Base-by-base conservation (phyloP, 2,888 invertebrate genomes). In the Acleris cristana region DNA sequence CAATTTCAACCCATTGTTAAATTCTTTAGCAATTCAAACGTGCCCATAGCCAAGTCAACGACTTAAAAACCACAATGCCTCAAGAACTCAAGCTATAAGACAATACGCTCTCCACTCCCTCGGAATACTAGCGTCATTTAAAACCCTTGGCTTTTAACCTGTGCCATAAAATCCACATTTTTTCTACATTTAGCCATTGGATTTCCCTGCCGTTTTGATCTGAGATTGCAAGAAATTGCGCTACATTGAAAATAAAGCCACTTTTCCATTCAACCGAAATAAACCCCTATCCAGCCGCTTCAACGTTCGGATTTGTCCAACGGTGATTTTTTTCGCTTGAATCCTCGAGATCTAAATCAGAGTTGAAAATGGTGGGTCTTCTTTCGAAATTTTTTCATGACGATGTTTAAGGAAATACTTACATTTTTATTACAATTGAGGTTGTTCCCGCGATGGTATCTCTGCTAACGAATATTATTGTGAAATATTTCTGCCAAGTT, bases 151-250 rank as follows among this genome's bases (percentile, higher is more conserved):
- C 67, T 63, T 67, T 70, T 68, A 70, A 70, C 64, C 67, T 67
- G 57, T 45, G 61, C 64, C 40, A 70, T 65, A 70, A 70, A 70
- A 70, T 61, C 52, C 70, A 54, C 67, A 70, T 70, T 70, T 70
- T 82, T 78, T 77, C 61, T 61, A 72, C 74, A 78, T 76, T 76
- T 74, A 78, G 75, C 79, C 79, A 66, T 79, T 79, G 81, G 82
- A 83, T 81, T 82, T 79, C 76, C 75, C 63, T 65, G 65, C 70
- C 76, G 72, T 79, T 77, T 78, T 76, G 86, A 86, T 85, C 79
- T 76, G 75, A 84, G 84, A 85, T 85, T 84, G 80, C 80, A 79
- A 79, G 76, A 77, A 81, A 83, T 76, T 77, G 80, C 77, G 81
- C 79, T 79, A 79, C 81, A 80, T 85, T 84, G 79, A 77, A 82